Evolutionary conservation across 2,888 invertebrate genomes (phyloP), one percentile per base, ranked within the genome.

Genomic region (Temnothorax unifasciatus): DNA sequence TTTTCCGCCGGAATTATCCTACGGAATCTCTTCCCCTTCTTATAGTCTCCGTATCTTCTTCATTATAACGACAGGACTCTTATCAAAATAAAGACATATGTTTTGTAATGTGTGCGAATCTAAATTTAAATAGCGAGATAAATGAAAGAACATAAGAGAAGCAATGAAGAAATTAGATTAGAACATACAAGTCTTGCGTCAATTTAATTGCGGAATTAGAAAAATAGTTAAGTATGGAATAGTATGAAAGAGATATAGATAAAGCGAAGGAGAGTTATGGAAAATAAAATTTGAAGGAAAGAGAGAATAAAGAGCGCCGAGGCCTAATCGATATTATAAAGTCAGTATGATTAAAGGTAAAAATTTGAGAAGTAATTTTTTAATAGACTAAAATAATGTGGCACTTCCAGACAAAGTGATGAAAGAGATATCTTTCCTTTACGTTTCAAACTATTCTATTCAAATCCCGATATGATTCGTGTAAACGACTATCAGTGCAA

Each of bases 401-500:
- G 4, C 41, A 8, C 38, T 18, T 25, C 18, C 21, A 11, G 73
- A 41, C 54, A 73, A 44, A 47, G 59, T 44, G n/a, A n/a, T 11
- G 29, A 29, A 6, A 21, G 18, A 15, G n/a, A 69, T 47, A 54
- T 21, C 44, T 44, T 57, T 29, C 21, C 25, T 34, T 59, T 38
- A 13, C 21, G 44, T 68, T 68, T 77, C 44, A 34, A 57, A 69
- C 21, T 47, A 44, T 47, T 59, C 59, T 54, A 34, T 77, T 57
- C 44, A 41, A 25, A 38, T 81, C 38, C 18, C 47, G 18, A 59
- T 81, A 18, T 81, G 34, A 61, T 61, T 59, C 59, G 25, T 59
- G 73, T 44, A 73, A 81, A 79, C 52, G 68, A 68, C 54, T 54
- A 68, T 54, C 77, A 44, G 11, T 57, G 69, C 59, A 79, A 79